These are phyloP conservation scores for Monopterus albus DNA, from an alignment of 2,113 vertebrate species.

Conservation along the genomic window DNA sequence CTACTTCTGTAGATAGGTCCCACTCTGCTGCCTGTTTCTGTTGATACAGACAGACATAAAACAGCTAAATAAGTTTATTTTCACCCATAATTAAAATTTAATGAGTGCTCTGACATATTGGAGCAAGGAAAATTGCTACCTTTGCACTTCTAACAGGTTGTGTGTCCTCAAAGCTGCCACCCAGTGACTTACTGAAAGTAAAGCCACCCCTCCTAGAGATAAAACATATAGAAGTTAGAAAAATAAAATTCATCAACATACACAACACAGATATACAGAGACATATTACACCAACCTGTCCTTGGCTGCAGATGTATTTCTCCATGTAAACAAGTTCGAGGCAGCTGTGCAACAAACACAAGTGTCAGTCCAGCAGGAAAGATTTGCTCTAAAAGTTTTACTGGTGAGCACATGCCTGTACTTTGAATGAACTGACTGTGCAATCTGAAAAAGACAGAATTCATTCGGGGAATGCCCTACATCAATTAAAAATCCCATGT, in stretches of 20 bases:
- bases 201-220: slow-evolving; percentile 54
- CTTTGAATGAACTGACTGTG: background rate
- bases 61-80: background rate
- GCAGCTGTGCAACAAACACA: slow-evolving; percentile 58
- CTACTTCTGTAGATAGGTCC: slow-evolving; percentile 89
- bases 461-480: no score
- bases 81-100: background rate
- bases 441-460: no score
- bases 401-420: background rate
- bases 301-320: slow-evolving; percentile 56
- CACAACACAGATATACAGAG: background rate
- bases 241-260: background rate
- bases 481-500: no score
- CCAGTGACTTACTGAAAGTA: slow-evolving; percentile 52
- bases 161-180: slow-evolving; percentile 45
- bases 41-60: slow-evolving; percentile 1
- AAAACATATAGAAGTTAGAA: background rate
- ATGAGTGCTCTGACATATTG: background rate
- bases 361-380: background rate
- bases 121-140: slow-evolving; percentile 51
- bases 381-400: background rate
- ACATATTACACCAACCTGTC: slow-evolving; percentile 67
- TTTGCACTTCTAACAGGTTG: slow-evolving; percentile 40
- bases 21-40: slow-evolving; percentile 79
- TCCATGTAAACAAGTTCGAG: slow-evolving; percentile 72